These are phyloP conservation scores for Drosophila siamana DNA, from an alignment of 2,888 invertebrate genomes.

Conservation along the genomic window DNA sequence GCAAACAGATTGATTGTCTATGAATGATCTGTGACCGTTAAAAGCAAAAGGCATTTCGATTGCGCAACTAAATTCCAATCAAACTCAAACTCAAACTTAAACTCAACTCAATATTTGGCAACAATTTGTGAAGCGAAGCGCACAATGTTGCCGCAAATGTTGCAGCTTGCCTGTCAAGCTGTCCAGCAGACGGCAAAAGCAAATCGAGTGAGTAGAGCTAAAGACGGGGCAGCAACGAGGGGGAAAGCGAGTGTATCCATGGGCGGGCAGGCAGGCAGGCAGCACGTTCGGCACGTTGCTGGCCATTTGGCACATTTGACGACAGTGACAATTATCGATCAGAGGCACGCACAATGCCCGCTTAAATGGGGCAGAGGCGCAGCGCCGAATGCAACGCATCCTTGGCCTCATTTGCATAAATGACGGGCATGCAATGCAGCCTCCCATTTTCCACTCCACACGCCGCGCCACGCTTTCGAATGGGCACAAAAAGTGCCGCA, in stretches of 20 bases:
- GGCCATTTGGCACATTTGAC: constrained; percentile 59
- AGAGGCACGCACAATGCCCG: constrained; percentile 70
- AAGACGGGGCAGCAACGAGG: no score
- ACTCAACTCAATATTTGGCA: constrained; percentile 60
- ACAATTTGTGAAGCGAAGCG: constrained; percentile 50
- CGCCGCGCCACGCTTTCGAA: background rate
- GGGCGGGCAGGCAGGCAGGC: constrained; percentile 1
- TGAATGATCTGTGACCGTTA: constrained; percentile 16
- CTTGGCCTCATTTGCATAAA: constrained; percentile 80
- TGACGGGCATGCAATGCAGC: constrained; percentile 47
- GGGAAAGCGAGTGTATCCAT: background rate
- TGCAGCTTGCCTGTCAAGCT: constrained; percentile 29
- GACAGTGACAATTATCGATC: constrained; percentile 77
- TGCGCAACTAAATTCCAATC: constrained; percentile 56
- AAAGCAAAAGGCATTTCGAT: constrained; percentile 7
- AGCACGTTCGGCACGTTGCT: constrained; percentile 54
- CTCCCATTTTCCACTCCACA: background rate
- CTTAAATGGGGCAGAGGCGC: constrained; percentile 64
- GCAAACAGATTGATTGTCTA: constrained; percentile 13
- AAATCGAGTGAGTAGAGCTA: no score
- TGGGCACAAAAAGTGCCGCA: constrained; percentile 34
- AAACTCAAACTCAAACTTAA: constrained; percentile 45
- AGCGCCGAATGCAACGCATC: constrained; percentile 51
- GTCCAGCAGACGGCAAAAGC: background rate
- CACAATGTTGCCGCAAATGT: constrained; percentile 51